phyloP scores from a whole-genome alignment of 1,140 invertebrate genomes.

The Cydia strobilella region DNA sequence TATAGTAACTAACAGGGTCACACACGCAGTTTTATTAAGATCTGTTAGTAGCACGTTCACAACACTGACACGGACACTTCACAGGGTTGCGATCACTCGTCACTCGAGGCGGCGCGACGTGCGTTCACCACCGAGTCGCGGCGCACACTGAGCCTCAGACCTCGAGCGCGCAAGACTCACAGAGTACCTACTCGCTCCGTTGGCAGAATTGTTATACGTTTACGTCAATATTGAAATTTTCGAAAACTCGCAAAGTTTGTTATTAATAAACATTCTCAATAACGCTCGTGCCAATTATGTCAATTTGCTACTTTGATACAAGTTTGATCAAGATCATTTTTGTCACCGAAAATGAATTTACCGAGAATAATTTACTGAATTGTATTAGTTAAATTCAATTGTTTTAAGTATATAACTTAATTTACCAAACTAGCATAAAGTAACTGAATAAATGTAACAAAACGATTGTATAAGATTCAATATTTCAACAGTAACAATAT shows the following conservation, averaged over 20 bases:
- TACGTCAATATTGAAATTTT: conserved; percentile 48
- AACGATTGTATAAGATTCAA: no score
- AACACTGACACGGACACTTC: conserved; percentile 66
- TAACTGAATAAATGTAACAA: background rate
- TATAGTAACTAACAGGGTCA: conserved; percentile 1
- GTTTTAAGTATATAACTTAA: no score
- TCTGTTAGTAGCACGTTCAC: conserved; percentile 52
- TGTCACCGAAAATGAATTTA: background rate
- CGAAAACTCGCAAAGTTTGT: conserved; percentile 13
- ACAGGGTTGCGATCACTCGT: conserved; percentile 43
- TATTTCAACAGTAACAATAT: background rate
- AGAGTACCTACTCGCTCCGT: conserved; percentile 53
- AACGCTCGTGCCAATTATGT: conserved; percentile 24
- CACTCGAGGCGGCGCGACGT: conserved; percentile 3
- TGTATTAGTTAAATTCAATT: background rate
- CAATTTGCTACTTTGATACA: conserved; percentile 18
- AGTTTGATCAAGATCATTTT: background rate
- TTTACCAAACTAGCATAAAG: no score
- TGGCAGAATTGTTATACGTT: conserved; percentile 57
- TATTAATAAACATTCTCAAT: conserved; percentile 29
- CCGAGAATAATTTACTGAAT: background rate
- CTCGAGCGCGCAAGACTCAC: conserved; percentile 65
- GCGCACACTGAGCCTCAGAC: conserved; percentile 53
- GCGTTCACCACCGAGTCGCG: conserved; percentile 42
- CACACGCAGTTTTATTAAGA: conserved; percentile 39